A percentile compares a stretch with the other conserved stretches of the same genome.
Evolutionary conservation across 1,140 invertebrate genomes (phyloP).

Genomic region (Atopsyche davidsoni): DNA sequence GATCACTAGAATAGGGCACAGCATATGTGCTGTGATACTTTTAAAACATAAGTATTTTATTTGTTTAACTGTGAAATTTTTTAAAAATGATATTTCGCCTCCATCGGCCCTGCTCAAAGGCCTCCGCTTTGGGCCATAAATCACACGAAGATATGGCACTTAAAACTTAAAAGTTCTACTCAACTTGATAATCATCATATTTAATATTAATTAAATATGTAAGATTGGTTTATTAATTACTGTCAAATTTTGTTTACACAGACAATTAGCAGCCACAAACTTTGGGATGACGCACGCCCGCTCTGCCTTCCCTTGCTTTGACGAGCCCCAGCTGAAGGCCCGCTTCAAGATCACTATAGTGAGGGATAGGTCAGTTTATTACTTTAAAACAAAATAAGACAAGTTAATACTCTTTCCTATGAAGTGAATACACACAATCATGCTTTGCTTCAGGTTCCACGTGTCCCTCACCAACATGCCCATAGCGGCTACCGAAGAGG

Average conservation of each 20-base stretch:
- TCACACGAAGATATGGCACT: no score
- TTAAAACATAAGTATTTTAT: neutral
- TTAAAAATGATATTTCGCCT: no score
- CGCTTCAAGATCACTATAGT: conserved; percentile 86
- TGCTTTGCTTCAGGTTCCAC: conserved; percentile 60
- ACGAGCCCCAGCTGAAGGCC: conserved; percentile 93
- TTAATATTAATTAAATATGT: no score
- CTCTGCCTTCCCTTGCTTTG: conserved; percentile 93
- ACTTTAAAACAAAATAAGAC: neutral
- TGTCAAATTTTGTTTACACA: conserved; percentile 44
- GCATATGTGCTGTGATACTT: neutral
- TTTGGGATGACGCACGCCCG: conserved; percentile 93
- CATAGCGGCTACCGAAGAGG: conserved; percentile 78
- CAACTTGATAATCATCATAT: no score
- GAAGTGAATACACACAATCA: no score
- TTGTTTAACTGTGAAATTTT: no score
- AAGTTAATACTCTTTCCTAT: no score
- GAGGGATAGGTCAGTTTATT: conserved; percentile 52
- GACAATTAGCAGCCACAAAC: conserved; percentile 87
- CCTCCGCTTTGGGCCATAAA: no score
- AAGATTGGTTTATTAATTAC: no score
- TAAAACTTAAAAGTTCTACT: no score
- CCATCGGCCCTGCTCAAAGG: no score
- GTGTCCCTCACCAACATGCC: conserved; percentile 87
- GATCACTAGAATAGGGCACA: conserved; percentile 6